Percentiles rank a stretch among this genome's conserved stretches.
Conservation (phyloP, 2,888 invertebrate genomes). For the Pyrrhia umbra region DNA sequence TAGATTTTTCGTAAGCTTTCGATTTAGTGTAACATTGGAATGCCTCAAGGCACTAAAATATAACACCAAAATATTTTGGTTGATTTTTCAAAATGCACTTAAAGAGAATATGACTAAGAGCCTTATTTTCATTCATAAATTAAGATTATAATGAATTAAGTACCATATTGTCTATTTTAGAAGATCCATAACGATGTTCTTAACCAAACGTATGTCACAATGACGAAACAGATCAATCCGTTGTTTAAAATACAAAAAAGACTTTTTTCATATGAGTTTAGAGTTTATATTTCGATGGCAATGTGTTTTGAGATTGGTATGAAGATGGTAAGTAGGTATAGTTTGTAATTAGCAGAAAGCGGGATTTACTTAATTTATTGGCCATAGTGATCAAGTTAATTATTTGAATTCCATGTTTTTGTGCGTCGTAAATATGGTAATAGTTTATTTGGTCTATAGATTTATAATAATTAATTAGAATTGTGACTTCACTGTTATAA, state of each 20-base stretch:
- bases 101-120: too few species aligned
- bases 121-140: too few species aligned
- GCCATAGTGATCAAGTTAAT: conserved; percentile 55
- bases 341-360: conserved; percentile 55
- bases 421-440: conserved; percentile 56
- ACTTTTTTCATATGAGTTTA: not conserved
- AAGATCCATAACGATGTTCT: conserved; percentile 28
- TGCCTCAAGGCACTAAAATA: not conserved
- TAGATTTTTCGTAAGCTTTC: conserved; percentile 14
- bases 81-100: too few species aligned
- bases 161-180: conserved; percentile 7
- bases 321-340: conserved; percentile 24
- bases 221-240: conserved; percentile 10
- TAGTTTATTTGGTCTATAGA: conserved; percentile 41
- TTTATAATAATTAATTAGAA: conserved; percentile 46
- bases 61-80: too few species aligned
- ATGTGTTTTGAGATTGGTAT: not conserved
- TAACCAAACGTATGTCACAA: conserved; percentile 17
- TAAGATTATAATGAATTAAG: too few species aligned
- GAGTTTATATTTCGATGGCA: not conserved
- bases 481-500: conserved; percentile 40
- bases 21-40: not conserved
- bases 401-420: conserved; percentile 46
- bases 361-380: conserved; percentile 50
- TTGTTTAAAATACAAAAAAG: not conserved